A percentile compares a stretch with the other conserved stretches of the same genome.
Evolutionary conservation across 2,113 vertebrate genomes (phyloP).

Genomic region (Mystacornis crossleyi): DNA sequence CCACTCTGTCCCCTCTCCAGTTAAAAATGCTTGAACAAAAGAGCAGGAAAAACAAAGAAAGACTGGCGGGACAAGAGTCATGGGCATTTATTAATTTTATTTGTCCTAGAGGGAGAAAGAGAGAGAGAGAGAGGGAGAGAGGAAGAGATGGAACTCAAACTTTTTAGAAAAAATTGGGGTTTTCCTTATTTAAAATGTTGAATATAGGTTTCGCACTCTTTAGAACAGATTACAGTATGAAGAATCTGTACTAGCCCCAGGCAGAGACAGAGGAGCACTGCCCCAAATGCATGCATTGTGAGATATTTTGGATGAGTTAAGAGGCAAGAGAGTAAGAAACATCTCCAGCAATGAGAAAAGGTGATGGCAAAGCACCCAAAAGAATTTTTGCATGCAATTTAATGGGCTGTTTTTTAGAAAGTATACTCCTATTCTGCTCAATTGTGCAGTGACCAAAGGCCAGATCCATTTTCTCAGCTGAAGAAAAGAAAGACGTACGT

Average conservation of each 20-base stretch:
- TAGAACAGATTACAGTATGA: background rate
- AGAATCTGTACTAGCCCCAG: background rate
- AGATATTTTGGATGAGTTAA: background rate
- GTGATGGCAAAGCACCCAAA: background rate
- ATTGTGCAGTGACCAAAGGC: fast-evolving
- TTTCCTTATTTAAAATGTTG: background rate
- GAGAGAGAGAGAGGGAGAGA: background rate
- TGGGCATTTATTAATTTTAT: background rate
- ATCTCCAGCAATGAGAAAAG: background rate
- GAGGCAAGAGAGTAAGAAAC: background rate
- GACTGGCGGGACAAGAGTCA: fast-evolving
- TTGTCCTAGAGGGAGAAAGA: background rate
- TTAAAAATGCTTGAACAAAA: background rate
- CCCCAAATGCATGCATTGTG: background rate
- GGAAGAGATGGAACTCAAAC: background rate
- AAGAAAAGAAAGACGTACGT: background rate
- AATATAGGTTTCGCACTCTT: background rate
- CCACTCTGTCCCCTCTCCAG: background rate
- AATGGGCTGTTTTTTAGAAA: background rate
- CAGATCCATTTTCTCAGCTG: background rate
- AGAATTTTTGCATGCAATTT: background rate
- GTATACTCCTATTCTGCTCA: background rate
- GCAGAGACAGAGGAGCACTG: background rate
- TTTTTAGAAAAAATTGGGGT: background rate
- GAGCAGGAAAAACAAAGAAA: background rate